Conservation (phyloP, 1,140 invertebrate species). For the Pseudoatta argentina region DNA sequence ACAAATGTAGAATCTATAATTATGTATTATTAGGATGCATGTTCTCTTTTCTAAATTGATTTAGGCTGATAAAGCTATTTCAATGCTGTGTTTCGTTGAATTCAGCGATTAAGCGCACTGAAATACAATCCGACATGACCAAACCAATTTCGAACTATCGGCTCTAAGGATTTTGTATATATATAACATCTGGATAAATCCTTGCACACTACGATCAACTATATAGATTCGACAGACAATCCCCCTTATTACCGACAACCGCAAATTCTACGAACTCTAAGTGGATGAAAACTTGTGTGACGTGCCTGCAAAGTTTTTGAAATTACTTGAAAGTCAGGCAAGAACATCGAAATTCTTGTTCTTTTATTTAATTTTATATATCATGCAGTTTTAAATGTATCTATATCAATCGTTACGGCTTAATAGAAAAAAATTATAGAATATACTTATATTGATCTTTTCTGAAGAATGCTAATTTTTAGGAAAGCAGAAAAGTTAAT, state of each 20-base stretch:
- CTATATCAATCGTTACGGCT: background rate
- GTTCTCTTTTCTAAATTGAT: background rate
- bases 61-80: background rate
- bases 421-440: background rate
- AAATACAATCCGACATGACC: constrained; percentile 23
- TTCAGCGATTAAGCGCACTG: constrained; percentile 8
- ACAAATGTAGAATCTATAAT: background rate
- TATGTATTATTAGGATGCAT: background rate
- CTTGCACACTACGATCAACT: constrained; percentile 17
- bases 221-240: constrained; percentile 6
- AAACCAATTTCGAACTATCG: constrained; percentile 29
- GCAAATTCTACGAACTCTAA: constrained; percentile 18
- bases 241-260: background rate
- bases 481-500: background rate
- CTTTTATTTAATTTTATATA: background rate
- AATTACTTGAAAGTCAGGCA: background rate
- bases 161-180: constrained; percentile 19
- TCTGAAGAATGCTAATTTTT: background rate
- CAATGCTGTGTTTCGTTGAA: constrained; percentile 9
- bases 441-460: background rate
- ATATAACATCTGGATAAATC: constrained; percentile 45
- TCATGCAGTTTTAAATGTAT: background rate
- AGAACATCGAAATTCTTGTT: background rate
- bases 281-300: constrained; percentile 24
- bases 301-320: background rate